phyloP scores from a whole-genome alignment of 2,113 vertebrate genomes.

The Syngnathoides biaculeatus region DNA sequence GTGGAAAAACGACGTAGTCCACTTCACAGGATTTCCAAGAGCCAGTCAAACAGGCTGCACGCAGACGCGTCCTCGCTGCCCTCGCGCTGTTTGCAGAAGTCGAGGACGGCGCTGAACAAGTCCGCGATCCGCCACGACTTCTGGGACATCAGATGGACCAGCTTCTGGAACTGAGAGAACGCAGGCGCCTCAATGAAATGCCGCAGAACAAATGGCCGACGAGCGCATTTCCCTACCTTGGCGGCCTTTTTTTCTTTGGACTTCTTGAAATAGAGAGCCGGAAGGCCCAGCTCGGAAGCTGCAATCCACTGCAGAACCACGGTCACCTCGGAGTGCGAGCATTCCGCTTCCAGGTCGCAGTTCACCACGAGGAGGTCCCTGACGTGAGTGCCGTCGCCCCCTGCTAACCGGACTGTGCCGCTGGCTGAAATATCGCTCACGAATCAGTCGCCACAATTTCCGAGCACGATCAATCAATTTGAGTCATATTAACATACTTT shows the following conservation, averaged over 20 bases:
- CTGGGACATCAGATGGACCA: constrained; percentile 84
- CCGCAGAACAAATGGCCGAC: background rate
- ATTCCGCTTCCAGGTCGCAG: constrained; percentile 83
- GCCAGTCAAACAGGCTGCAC: constrained; percentile 92
- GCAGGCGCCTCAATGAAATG: background rate
- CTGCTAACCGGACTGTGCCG: constrained; percentile 62
- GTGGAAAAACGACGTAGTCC: background rate
- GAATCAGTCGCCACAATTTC: background rate
- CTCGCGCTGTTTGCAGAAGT: constrained; percentile 82
- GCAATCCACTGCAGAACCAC: constrained; percentile 93
- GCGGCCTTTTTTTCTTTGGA: constrained; percentile 82
- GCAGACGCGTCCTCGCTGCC: constrained; percentile 58
- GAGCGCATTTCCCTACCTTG: constrained; percentile 76
- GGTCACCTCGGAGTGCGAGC: constrained; percentile 80
- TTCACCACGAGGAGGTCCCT: constrained; percentile 86
- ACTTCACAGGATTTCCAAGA: constrained; percentile 80
- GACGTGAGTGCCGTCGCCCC: constrained; percentile 62
- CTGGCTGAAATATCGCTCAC: constrained; percentile 68
- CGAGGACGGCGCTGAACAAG: constrained; percentile 85
- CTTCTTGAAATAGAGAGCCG: constrained; percentile 87
- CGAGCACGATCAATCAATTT: background rate
- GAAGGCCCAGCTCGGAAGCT: constrained; percentile 89
- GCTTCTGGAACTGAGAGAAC: constrained; percentile 82
- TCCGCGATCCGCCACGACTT: constrained; percentile 91
- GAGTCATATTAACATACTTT: background rate